Conservation (phyloP, 2,113 vertebrate species). For the sheep (Ovis aries) region DNA sequence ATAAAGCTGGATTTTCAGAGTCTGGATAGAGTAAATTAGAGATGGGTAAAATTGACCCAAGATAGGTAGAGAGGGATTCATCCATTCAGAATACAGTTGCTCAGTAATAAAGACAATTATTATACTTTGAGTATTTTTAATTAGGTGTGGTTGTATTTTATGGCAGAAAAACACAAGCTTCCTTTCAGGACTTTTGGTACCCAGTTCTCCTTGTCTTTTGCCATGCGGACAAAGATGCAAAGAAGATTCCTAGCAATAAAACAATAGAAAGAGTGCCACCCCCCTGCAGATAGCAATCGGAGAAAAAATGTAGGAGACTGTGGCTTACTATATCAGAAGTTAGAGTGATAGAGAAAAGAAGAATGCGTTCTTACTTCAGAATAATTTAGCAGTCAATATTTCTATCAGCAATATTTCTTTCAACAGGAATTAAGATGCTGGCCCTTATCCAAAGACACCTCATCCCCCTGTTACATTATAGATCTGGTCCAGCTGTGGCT, state of each 20-base stretch:
- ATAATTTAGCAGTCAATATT: slow-evolving; percentile 63
- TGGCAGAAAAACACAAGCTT: slow-evolving; percentile 9
- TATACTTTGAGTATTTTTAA: not conserved
- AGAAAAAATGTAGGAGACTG: not conserved
- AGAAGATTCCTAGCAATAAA: not conserved
- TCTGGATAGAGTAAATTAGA: slow-evolving; percentile 45
- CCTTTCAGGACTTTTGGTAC: not conserved
- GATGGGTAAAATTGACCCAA: not conserved
- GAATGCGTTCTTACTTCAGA: not conserved
- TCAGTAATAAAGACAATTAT: not conserved
- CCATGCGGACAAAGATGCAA: not conserved
- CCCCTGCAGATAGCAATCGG: not conserved
- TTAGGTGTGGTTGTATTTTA: not conserved
- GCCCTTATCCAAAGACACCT: slow-evolving; percentile 65
- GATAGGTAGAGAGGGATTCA: not conserved
- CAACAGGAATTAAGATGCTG: slow-evolving; percentile 59
- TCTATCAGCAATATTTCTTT: slow-evolving; percentile 64
- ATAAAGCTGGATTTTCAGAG: not conserved
- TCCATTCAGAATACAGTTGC: not conserved
- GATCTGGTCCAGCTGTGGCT: slow-evolving; percentile 48
- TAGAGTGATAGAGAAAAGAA: not conserved
- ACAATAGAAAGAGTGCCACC: not conserved
- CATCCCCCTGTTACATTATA: slow-evolving; percentile 53
- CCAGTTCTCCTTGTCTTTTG: not conserved
- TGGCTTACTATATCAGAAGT: not conserved